Evolutionary conservation across 2,888 invertebrate species (phyloP).

Genomic region (Eupithecia subfuscata): DNA sequence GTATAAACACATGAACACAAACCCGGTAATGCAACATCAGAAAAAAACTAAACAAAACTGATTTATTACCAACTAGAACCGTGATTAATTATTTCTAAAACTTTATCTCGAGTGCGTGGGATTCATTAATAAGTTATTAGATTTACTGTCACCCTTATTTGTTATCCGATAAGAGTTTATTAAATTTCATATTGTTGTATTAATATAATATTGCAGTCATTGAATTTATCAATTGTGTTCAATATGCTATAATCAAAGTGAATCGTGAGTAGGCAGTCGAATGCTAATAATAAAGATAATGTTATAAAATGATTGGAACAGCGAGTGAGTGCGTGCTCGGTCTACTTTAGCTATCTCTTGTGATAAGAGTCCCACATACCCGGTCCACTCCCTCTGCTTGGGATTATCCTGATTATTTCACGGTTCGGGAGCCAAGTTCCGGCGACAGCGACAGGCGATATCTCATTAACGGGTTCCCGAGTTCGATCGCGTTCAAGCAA

Average conservation of each 20-base stretch:
- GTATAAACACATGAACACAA: background rate
- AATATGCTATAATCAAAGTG: constrained; percentile 72
- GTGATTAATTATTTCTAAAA: constrained; percentile 14
- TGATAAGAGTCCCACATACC: constrained; percentile 64
- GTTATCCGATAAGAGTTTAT: constrained; percentile 74
- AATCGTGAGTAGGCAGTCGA: constrained; percentile 59
- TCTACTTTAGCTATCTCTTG: constrained; percentile 72
- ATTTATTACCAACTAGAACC: background rate
- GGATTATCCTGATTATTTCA: constrained; percentile 77
- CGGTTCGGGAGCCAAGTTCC: constrained; percentile 57
- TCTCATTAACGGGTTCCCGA: constrained; percentile 34
- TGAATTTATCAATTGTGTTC: constrained; percentile 67
- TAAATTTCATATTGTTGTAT: constrained; percentile 72
- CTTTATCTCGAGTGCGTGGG: constrained; percentile 60
- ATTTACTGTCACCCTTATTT: constrained; percentile 64
- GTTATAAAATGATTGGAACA: constrained; percentile 63
- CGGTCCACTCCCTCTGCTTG: constrained; percentile 59
- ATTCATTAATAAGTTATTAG: constrained; percentile 71
- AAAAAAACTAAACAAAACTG: background rate
- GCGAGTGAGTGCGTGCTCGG: constrained; percentile 67
- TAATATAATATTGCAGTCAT: constrained; percentile 67
- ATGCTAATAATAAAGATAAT: constrained; percentile 77
- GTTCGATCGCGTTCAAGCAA: constrained; percentile 38
- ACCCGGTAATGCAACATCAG: background rate
- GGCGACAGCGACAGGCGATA: constrained; percentile 34